Percentiles rank a stretch among this genome's conserved stretches.
phyloP scores from a whole-genome alignment of 1,140 invertebrate species.

The Drosophila ironensis region DNA sequence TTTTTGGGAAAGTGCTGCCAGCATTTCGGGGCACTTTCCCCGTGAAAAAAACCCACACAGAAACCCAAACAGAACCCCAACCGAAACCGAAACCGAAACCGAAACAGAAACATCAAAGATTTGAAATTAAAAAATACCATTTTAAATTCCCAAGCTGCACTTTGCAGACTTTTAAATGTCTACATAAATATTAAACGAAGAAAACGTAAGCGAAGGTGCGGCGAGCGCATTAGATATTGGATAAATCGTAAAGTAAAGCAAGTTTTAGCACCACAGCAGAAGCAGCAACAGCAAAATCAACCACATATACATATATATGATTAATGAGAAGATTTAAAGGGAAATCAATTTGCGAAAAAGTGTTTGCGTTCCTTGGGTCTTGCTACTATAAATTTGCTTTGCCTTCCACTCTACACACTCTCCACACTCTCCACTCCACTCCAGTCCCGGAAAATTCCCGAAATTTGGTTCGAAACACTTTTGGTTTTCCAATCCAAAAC shows the following conservation, averaged over 20 bases:
- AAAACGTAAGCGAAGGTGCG: constrained; percentile 8
- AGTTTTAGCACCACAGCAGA: constrained; percentile 46
- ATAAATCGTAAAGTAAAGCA: constrained; percentile 45
- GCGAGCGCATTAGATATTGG: constrained; percentile 39
- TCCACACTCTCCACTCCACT: too few relatives aligned
- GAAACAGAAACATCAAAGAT: constrained; percentile 6
- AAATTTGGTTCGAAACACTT: constrained; percentile 28
- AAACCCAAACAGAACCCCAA: constrained; percentile 1
- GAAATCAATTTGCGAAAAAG: neutral
- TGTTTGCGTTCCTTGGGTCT: constrained; percentile 34
- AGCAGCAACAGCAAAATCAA: constrained; percentile 14
- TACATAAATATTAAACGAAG: constrained; percentile 62
- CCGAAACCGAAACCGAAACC: neutral
- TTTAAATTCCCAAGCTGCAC: constrained; percentile 69
- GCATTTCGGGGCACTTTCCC: constrained; percentile 22
- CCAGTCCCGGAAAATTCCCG: neutral
- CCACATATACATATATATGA: constrained; percentile 30
- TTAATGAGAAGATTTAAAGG: constrained; percentile 6
- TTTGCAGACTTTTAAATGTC: constrained; percentile 73
- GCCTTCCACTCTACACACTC: too few relatives aligned
- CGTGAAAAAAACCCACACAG: neutral
- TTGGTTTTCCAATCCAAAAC: constrained; percentile 30
- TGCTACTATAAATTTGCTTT: constrained; percentile 35
- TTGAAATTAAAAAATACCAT: constrained; percentile 43
- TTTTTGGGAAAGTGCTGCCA: constrained; percentile 11